Evolutionary conservation across 2,888 invertebrate genomes (phyloP), one percentile per base, ranked within the genome.

Genomic region (Dolichopus griseipennis): DNA sequence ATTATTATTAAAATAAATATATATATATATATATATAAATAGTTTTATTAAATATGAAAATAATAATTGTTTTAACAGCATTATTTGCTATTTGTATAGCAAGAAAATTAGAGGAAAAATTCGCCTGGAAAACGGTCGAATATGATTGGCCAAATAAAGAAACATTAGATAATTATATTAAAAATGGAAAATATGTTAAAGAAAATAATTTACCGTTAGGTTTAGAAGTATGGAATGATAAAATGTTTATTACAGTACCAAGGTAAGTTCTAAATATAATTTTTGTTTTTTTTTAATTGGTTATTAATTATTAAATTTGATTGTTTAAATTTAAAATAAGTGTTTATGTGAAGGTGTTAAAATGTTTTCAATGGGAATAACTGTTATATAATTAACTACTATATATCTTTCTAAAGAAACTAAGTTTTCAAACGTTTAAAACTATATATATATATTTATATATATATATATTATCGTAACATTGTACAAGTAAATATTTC

Each of bases 191-290:
- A 66, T 91, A 87, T 76, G 81, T 88, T 7, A 85, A 84, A 12
- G 85, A 82, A 67, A 86, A 90, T 77, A 90, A 90, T 79, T 80
- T 90, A 66, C 89, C 90, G 0, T 79, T 91, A 66, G 91, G 90
- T 15, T 74, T 91, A 70, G 90, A 87, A 67, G 83, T 86, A 68
- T 91, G 90, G 89, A 86, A 85, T 75, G 83, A 88, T 79, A 90
- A 87, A 83, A 78, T 87, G 64, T 91, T 87, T 75, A 83, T 90
- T 61, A 89, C 89, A 9, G 85, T 89, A 33, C 90, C 90, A 69
- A 85, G 85, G 85, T 85, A 79, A 78, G 74, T 71, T 27, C 5
- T 27, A 27, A n/a, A 27, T 27, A 27, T 27, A 27, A 27, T 4
- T 27, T 27, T 27, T 9, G 33, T 21, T 18, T 64, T 8, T 15